phyloP scores from a whole-genome alignment of 2,888 invertebrate genomes.

The Eutolmus rufibarbis region DNA sequence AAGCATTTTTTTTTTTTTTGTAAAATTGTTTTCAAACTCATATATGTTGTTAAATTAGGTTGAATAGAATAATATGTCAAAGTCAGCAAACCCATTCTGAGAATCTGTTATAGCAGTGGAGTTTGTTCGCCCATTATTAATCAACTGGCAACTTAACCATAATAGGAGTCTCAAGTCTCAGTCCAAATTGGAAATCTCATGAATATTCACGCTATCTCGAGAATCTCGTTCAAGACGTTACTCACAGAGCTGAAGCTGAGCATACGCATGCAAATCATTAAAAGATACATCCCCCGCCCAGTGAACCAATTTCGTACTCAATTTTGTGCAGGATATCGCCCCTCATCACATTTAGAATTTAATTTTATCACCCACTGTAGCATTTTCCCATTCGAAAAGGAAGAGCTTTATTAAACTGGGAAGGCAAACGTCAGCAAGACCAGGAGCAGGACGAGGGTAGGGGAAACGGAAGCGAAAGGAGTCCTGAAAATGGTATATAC shows the following conservation, averaged over 20 bases:
- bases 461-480: neutral
- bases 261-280: slow-evolving; percentile 10
- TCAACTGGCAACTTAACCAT: neutral
- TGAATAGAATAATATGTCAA: neutral
- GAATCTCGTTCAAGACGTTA: neutral
- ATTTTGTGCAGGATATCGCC: slow-evolving; percentile 33
- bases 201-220: neutral
- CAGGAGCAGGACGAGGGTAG: neutral
- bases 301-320: slow-evolving; percentile 40
- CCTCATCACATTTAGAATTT: slow-evolving; percentile 40
- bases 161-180: neutral
- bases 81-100: neutral
- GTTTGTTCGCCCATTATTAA: neutral
- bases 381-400: neutral
- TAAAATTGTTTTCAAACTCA: neutral
- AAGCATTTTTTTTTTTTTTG: neutral
- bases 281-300: neutral
- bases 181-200: neutral
- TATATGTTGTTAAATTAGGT: neutral
- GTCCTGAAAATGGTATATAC: neutral
- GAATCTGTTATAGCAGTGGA: neutral
- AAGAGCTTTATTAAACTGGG: slow-evolving; percentile 23
- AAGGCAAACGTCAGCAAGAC: slow-evolving; percentile 4
- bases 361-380: slow-evolving; percentile 40
- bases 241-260: neutral